Evolutionary conservation across 2,888 invertebrate species (phyloP).

Genomic region (Dermolepida albohirtum): DNA sequence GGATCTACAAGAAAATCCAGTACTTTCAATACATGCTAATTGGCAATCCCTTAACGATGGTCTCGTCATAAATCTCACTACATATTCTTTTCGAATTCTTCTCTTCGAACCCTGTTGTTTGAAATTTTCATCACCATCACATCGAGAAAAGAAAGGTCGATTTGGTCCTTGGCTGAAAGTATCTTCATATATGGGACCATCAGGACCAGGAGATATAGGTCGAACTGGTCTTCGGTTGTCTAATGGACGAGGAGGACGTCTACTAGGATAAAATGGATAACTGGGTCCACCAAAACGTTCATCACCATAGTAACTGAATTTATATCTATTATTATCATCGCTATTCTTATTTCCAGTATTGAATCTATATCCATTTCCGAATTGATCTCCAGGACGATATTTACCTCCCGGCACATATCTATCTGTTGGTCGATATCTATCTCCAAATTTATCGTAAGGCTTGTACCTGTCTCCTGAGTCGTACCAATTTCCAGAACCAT

Average conservation of each 20-base stretch:
- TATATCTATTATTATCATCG: constrained; percentile 46
- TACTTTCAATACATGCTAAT: constrained; percentile 83
- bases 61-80: constrained; percentile 79
- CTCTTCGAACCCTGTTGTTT: constrained; percentile 84
- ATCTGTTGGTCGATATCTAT: constrained; percentile 46
- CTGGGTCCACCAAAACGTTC: constrained; percentile 59
- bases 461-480: constrained; percentile 57
- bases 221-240: constrained; percentile 44
- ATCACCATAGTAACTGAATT: constrained; percentile 57
- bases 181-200: constrained; percentile 64
- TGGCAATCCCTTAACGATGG: constrained; percentile 85
- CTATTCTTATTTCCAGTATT: constrained; percentile 51
- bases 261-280: constrained; percentile 60
- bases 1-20: constrained; percentile 86
- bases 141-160: constrained; percentile 70
- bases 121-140: constrained; percentile 85
- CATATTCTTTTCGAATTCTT: constrained; percentile 82
- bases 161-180: constrained; percentile 61
- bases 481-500: constrained; percentile 62
- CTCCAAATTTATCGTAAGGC: constrained; percentile 52
- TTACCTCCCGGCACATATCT: constrained; percentile 48
- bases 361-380: constrained; percentile 54
- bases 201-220: constrained; percentile 61
- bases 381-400: constrained; percentile 62
- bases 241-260: constrained; percentile 53